These are phyloP conservation scores for Tipula vernalis DNA, from an alignment of 2,888 invertebrate genomes.

Conservation along the genomic window DNA sequence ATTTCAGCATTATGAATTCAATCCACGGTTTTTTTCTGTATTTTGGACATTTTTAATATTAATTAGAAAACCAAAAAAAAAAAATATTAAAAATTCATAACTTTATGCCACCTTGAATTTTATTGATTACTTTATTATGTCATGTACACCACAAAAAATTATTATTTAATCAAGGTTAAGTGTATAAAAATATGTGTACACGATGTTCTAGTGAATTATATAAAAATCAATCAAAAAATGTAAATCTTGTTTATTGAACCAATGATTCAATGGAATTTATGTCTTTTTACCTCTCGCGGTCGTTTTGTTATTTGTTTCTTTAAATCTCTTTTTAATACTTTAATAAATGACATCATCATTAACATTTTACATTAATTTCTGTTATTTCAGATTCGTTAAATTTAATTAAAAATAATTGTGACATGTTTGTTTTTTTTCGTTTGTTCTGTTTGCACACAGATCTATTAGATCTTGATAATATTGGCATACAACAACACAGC, in stretches of 20 bases:
- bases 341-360: not conserved
- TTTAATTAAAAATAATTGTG: slow-evolving; percentile 4
- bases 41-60: not conserved
- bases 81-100: not conserved
- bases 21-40: not conserved
- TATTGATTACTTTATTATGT: not conserved
- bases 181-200: not conserved
- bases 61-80: not conserved
- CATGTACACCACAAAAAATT: not conserved
- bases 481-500: not conserved
- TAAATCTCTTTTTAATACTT: not conserved
- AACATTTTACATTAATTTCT: not conserved
- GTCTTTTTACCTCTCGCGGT: not conserved
- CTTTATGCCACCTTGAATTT: not conserved
- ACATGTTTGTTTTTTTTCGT: not conserved
- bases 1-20: not conserved
- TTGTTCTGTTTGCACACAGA: not conserved
- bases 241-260: not conserved
- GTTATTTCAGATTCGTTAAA: not conserved
- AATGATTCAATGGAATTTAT: not conserved
- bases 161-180: not conserved
- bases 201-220: not conserved
- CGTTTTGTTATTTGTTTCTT: not conserved
- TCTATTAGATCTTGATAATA: slow-evolving; percentile 4
- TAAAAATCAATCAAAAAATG: not conserved